Evolutionary conservation across 2,113 vertebrate genomes (phyloP).

Genomic region (Melanocharis versteri): DNA sequence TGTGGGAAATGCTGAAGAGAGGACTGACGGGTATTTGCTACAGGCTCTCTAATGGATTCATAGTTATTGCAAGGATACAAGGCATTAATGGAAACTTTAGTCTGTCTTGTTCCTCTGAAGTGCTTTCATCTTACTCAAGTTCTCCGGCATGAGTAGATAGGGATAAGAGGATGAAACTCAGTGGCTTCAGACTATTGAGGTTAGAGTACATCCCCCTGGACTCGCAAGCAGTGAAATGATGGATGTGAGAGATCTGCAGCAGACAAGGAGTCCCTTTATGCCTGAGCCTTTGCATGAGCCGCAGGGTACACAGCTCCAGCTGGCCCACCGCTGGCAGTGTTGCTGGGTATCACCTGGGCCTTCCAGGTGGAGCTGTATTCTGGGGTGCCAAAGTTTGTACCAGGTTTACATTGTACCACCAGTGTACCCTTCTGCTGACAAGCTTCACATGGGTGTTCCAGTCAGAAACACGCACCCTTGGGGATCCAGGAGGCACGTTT

Average conservation of each 20-base stretch:
- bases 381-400: too few relatives aligned
- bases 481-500: not conserved
- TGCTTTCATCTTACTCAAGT: constrained; percentile 19
- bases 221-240: not conserved
- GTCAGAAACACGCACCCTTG: not conserved
- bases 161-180: not conserved
- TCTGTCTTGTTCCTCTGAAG: not conserved
- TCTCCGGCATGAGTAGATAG: not conserved
- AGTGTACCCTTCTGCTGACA: not conserved
- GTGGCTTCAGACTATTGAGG: not conserved
- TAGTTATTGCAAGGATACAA: constrained; percentile 20
- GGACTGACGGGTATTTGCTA: not conserved
- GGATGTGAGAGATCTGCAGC: not conserved
- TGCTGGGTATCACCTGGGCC: not conserved
- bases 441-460: not conserved
- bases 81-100: constrained; percentile 5
- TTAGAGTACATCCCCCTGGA: not conserved
- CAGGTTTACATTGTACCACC: too few relatives aligned
- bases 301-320: not conserved
- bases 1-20: not conserved
- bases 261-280: not conserved
- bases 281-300: not conserved
- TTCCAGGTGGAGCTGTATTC: not conserved
- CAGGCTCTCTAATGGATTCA: constrained; percentile 9
- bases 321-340: fast-evolving